Base-by-base conservation (phyloP, 1,140 invertebrate genomes). In the Euura saliciscinereae region DNA sequence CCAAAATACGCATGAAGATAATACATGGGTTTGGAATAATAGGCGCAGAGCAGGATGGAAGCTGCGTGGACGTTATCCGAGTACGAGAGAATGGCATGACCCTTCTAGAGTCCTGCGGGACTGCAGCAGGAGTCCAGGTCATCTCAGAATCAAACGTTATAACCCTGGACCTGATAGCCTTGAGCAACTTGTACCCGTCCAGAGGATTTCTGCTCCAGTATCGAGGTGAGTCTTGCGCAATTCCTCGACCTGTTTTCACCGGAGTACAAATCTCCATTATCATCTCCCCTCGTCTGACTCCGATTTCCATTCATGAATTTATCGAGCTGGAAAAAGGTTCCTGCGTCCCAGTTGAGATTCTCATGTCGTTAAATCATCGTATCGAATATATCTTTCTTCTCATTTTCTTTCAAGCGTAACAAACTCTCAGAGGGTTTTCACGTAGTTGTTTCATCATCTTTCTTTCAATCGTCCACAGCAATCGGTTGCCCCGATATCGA, bases 141-240 rank as follows among this genome's bases (percentile, higher is more conserved):
- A 73, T 86, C 64, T 88, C 86, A 5, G 81, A 80, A 28, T 83
- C 85, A 59, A 87, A 86, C 72, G 72, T 82, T 45, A 73, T 88
- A 44, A 86, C 84, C 13, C 81, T 88, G 45, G 80, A 88, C 71
- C 80, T 88, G 42, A 76, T 87, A 45, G 81, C 84, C 1, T 79
- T 82, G 6, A 73, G 72, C 28, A 82, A 66, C 42, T 43, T 87
- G 4, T 85, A 79, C 73, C 82, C 83, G 0, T 83, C 82, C n/a
- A 78, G 86, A 64, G 86, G 86, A 75, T 86, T 88, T 70, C 82
- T 88, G 8, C 70, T 87, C 7, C 83, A 87, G 44, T 87, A 88
- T 59, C 82, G 86, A 84, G 86, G 86, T 85, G 71, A 73, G 69
- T 59, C 51, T 59, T 59, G 51, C 51, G 51, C 51, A 59, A 59